Evolutionary conservation across 2,888 invertebrate genomes (phyloP), one percentile per base, ranked within the genome.

Genomic region (Aplocera efformata): DNA sequence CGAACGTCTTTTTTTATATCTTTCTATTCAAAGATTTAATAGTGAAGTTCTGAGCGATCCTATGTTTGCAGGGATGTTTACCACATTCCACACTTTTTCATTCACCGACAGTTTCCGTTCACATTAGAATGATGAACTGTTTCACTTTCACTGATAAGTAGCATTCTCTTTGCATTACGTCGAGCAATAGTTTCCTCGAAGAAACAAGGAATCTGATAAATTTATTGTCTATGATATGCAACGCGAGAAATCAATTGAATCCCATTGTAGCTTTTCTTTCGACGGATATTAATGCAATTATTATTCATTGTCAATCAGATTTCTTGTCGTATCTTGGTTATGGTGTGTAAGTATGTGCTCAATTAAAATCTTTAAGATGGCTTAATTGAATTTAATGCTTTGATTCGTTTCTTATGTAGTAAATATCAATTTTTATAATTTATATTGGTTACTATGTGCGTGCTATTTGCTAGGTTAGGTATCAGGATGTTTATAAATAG

Each of bases 101-200:
- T 41, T 60, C 35, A 37, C 36, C 32, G n/a, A n/a, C n/a, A 39
- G 37, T 39, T 46, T 42, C 40, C 50, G 58, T 61, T 58, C 60
- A 49, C 58, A 38, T 56, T 45, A 43, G 9, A 52, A 56, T 58
- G 48, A 49, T 55, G 53, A 52, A 60, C 61, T 42, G 54, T 42
- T 60, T 60, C 55, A 64, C 69, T 67, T 68, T 66, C 63, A 49
- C 58, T 56, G 23, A 59, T 60, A 50, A 50, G 50, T 53, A 51
- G 37, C 50, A 44, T 63, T 57, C 58, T 53, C 56, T 57, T 58
- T 44, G 27, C 36, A 42, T 47, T 24, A 39, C 44, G 42, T 35
- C 42, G 28, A 20, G 10, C 27, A 29, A 23, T 11, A 24, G 26
- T 48, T 52, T 51, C 50, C 47, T 45, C 32, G 39, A 42, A 44